A percentile compares a stretch with the other conserved stretches of the same genome.
Evolutionary conservation across 1,140 invertebrate genomes (phyloP).

Genomic region (Heliconius congener): DNA sequence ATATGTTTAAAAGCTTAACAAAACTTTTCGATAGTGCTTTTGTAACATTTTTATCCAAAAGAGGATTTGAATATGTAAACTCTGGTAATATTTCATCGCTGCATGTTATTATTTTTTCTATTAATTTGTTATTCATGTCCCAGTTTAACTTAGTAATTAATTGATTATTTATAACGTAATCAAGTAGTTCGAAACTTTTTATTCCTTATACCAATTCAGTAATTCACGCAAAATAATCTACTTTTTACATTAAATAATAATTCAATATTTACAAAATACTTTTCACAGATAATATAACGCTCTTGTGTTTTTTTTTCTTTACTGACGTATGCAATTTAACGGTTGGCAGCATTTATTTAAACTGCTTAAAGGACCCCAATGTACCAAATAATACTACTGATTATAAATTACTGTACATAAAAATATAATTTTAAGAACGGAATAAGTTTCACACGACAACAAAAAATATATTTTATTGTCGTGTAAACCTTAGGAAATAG

Average conservation of each 20-base stretch:
- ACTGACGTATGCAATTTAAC: neutral
- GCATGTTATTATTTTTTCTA: constrained; percentile 57
- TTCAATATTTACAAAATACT: constrained; percentile 1
- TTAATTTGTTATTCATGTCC: constrained; percentile 63
- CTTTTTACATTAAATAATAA: neutral
- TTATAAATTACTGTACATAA: no score
- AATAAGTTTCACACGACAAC: no score
- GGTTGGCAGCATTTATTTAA: neutral
- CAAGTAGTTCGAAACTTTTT: neutral
- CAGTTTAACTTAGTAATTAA: neutral
- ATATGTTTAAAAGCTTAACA: constrained; percentile 56
- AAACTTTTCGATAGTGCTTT: constrained; percentile 60
- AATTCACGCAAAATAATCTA: neutral
- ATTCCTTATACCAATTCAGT: neutral
- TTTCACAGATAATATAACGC: neutral
- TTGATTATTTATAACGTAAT: no score
- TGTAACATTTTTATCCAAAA: constrained; percentile 62
- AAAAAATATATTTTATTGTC: no score
- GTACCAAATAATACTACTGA: no score
- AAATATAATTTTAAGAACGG: no score
- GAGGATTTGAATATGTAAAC: constrained; percentile 55
- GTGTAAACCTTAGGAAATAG: no score
- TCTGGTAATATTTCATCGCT: constrained; percentile 53
- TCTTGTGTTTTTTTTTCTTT: neutral
- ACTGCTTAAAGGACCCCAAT: no score